Percentiles rank a stretch among this genome's conserved stretches.
These are phyloP conservation scores for Spodoptera littoralis DNA, from an alignment of 2,888 invertebrate species.

Conservation along the genomic window DNA sequence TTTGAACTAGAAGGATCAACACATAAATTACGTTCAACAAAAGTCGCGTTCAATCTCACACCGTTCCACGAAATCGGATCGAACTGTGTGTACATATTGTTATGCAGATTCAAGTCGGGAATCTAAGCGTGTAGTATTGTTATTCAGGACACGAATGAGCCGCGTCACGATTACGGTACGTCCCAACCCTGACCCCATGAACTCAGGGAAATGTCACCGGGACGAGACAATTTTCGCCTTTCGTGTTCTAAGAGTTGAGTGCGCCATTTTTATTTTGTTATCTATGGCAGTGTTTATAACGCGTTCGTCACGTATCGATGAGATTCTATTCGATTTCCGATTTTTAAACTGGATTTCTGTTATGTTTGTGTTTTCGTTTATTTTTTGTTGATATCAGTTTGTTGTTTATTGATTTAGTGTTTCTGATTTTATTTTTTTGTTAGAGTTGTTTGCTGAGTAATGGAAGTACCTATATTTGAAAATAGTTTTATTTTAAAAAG, in stretches of 20 bases:
- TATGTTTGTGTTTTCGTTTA: slow-evolving; percentile 7
- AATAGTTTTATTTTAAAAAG: background rate
- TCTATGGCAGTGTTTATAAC: slow-evolving; percentile 49
- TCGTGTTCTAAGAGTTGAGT: slow-evolving; percentile 39
- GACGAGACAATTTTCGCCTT: slow-evolving; percentile 62
- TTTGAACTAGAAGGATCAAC: slow-evolving; percentile 38
- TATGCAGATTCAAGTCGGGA: slow-evolving; percentile 75
- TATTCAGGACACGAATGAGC: slow-evolving; percentile 78
- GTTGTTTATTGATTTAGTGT: background rate
- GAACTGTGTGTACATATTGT: slow-evolving; percentile 61
- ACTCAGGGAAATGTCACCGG: slow-evolving; percentile 80
- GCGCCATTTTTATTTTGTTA: slow-evolving; percentile 51
- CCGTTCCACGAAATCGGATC: slow-evolving; percentile 54
- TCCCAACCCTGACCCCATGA: slow-evolving; percentile 85
- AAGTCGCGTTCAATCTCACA: slow-evolving; percentile 49
- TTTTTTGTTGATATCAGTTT: background rate
- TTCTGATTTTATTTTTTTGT: slow-evolving; percentile 2
- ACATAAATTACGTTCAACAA: slow-evolving; percentile 40
- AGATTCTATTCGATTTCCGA: slow-evolving; percentile 34
- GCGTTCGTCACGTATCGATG: slow-evolving; percentile 29
- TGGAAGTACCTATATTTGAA: too few relatives aligned
- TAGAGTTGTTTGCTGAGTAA: too few relatives aligned
- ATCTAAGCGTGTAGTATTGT: slow-evolving; percentile 74
- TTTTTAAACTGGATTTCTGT: slow-evolving; percentile 32
- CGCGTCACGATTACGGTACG: slow-evolving; percentile 74